phyloP scores from a whole-genome alignment of 2,113 vertebrate genomes.

The Oreochromis spilurus region DNA sequence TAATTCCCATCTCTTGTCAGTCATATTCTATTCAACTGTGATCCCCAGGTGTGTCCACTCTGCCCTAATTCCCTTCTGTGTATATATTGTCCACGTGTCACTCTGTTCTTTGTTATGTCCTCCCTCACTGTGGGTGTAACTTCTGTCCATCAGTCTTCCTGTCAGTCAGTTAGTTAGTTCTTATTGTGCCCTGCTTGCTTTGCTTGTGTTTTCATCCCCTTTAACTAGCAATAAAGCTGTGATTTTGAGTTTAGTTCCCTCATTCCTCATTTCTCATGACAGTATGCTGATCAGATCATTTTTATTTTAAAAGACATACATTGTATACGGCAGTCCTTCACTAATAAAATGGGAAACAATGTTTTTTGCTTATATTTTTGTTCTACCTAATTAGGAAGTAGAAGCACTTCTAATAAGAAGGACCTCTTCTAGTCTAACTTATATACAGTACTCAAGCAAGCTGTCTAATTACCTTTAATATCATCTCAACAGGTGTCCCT shows the following conservation, averaged over 20 bases:
- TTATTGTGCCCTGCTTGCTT: not conserved
- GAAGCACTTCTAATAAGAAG: not conserved
- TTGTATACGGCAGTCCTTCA: not conserved
- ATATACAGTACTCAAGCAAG: not conserved
- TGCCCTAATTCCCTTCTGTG: not conserved
- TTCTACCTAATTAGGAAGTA: not conserved
- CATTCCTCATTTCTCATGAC: not conserved
- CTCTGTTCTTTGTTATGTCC: not conserved
- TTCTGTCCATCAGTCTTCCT: not conserved
- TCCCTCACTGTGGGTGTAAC: not conserved
- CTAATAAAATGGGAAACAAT: not conserved
- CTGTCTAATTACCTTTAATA: not conserved
- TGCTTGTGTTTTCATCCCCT: not conserved
- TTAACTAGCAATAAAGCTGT: not conserved
- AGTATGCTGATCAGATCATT: not conserved
- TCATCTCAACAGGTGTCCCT: slow-evolving; percentile 16
- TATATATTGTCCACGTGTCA: not conserved
- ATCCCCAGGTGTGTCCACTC: not conserved
- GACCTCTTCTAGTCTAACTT: not conserved
- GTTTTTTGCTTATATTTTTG: not conserved
- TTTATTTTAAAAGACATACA: not conserved
- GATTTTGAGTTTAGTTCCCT: not conserved
- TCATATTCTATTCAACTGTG: not conserved
- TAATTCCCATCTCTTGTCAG: not conserved
- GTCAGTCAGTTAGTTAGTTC: not conserved